Evolutionary conservation across 2,888 invertebrate species (phyloP), one percentile per base, ranked within the genome.

Genomic region (Eretmocerus hayati): DNA sequence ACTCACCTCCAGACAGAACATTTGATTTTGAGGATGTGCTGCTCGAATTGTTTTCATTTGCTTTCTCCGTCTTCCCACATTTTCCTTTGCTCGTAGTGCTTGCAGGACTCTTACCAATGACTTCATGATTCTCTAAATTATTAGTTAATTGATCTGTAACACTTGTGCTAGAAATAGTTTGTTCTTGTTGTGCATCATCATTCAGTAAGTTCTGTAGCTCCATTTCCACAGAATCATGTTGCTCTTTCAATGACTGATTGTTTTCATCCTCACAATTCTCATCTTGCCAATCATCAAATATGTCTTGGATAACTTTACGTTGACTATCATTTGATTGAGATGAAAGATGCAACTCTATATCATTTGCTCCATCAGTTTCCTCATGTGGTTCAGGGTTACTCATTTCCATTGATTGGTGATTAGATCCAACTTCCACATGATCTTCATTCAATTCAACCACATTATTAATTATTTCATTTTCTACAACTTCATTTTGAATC

Each of bases 261-360:
- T 44, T 38, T 11, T 61, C 59, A 9, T 69, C 69, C 5, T 70
- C 70, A 1, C 51, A 52, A 54, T 65, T 66, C 38, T 71, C 70
- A 35, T 66, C 71, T 6, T 61, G 62, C 71, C 71, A 71, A 44
- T 71, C 71, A 38, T 71, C 68, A 48, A 69, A 69, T 8, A 71
- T 71, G 45, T 68, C 68, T 48, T 71, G 67, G 45, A 71, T 67
- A 1, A 71, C 64, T 46, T 66, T 70, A 32, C 67, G 59, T 20
- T 61, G 62, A 30, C 62, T 66, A 4, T 51, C 54, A 3, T 49
- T 35, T 1, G 55, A 37, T 11, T 51, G 46, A 9, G 47, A 13
- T 2, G 54, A 54, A 2, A 54, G 32, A 23, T 51, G 50, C 4
- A 51, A 23, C 6, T 51, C 44, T 6, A 54, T 20, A 0, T 51